phyloP scores from a whole-genome alignment of 2,797 vertebrate species.

The Muscicapa striata region DNA sequence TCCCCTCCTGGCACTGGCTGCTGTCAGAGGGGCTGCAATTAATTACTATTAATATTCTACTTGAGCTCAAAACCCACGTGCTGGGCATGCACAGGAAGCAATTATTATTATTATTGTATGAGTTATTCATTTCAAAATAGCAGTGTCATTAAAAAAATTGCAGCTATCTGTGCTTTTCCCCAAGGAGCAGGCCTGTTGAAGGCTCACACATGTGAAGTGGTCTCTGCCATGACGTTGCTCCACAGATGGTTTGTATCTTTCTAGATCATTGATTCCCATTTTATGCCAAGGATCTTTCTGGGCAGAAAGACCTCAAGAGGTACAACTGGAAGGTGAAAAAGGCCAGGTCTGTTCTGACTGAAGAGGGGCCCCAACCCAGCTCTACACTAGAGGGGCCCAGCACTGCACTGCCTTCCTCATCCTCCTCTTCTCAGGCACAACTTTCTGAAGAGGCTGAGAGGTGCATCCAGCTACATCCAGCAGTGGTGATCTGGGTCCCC shows the following conservation, averaged over 20 bases:
- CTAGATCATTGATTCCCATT: not conserved
- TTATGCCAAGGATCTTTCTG: not conserved
- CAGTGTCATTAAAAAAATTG: not conserved
- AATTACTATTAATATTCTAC: not conserved
- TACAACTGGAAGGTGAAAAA: not conserved
- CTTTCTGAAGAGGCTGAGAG: not conserved
- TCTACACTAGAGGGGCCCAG: not conserved
- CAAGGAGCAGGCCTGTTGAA: not conserved
- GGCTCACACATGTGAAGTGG: not conserved
- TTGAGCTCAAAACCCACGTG: not conserved
- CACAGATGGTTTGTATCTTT: not conserved
- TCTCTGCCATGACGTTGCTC: not conserved
- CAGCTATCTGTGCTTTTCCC: not conserved
- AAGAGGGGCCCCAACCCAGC: not conserved
- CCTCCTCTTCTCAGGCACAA: not conserved
- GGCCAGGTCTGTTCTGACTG: not conserved
- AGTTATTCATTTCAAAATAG: not conserved
- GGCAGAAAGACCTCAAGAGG: not conserved
- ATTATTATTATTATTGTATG: not conserved
- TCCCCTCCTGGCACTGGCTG: not conserved
- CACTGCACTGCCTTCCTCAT: not conserved
- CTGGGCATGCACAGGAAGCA: not conserved
- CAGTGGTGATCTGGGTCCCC: rapidly evolving
- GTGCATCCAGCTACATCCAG: not conserved
- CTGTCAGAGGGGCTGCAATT: not conserved